Percentiles rank a stretch among this genome's conserved stretches.
Evolutionary conservation across 2,113 vertebrate species (phyloP).

Genomic region (Petroica traversi): DNA sequence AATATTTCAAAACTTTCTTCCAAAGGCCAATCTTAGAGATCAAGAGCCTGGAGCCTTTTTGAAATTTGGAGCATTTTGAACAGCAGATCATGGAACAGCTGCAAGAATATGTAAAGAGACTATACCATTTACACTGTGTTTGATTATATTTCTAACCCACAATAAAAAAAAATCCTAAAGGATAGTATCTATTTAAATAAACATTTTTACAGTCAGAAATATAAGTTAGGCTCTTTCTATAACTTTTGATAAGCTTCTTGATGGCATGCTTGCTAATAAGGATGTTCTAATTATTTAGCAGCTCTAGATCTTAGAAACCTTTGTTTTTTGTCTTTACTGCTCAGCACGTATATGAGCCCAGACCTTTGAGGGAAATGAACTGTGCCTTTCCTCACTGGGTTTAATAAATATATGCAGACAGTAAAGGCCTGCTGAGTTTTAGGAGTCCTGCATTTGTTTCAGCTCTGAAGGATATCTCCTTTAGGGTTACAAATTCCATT

Average conservation of each 20-base stretch:
- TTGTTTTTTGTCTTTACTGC: not conserved
- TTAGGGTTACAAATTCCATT: not conserved
- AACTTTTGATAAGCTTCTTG: not conserved
- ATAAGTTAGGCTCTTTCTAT: not conserved
- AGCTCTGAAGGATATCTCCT: not conserved
- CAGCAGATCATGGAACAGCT: not conserved
- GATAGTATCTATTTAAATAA: not conserved
- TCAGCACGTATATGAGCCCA: not conserved
- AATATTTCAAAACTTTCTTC: not conserved
- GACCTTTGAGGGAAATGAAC: not conserved
- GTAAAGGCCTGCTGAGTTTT: not conserved
- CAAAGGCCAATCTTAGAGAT: not conserved
- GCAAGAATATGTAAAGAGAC: not conserved
- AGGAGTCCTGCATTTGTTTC: not conserved
- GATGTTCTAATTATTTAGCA: not conserved
- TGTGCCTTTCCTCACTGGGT: not conserved
- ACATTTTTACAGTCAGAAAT: not conserved
- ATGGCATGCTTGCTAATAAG: not conserved
- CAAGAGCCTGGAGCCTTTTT: not conserved
- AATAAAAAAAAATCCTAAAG: not conserved
- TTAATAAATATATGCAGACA: not conserved
- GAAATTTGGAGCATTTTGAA: not conserved
- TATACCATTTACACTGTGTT: not conserved
- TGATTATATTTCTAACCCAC: not conserved
- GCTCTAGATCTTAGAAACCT: not conserved